Evolutionary conservation across 2,113 vertebrate genomes (phyloP), one percentile per base, ranked within the genome.

Genomic region (Tautogolabrus adspersus): DNA sequence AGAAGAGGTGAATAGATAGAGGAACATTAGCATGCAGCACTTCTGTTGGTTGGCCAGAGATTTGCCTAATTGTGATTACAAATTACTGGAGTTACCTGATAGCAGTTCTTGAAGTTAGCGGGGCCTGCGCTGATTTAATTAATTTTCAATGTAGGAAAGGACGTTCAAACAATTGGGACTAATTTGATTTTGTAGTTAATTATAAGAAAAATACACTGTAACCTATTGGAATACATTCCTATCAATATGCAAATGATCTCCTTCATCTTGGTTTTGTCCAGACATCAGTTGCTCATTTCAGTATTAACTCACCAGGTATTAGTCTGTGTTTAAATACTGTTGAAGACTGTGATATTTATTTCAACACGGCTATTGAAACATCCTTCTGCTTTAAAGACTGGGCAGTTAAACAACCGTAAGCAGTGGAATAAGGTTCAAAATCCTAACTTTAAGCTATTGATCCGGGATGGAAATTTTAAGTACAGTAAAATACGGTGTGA

Each of bases 31-130:
- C 89, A 90, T 94, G 80, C 85, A 75, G 55, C 65, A 5, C 22
- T 71, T 79, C 2, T 34, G 59, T 44, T 34, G 13, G 66, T 22
- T 46, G 79, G 71, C 59, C 26, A 56, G 81, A 84, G 79, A 91
- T 88, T 90, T 72, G 87, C 66, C 60, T 85, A 87, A 90, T 91
- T 92, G 90, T 79, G 89, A 91, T 92, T 89, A 90, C 83, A 85
- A 92, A 93, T 91, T 84, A 84, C 58, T 72, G 82, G 83, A 85
- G 86, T 90, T 87, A 90, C 83, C 88, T 82, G 81, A 89, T 89
- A 91, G 85, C 77, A 86, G 67, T 86, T 88, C 58, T 44, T 51
- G 40, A 79, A 88, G 79, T 84, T 84, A 89, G 76, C 61, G 0
- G 74, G 71, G 85, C 70, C 66, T 72, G 59, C 52, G 64, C 71